Base-by-base conservation (phyloP, 2,113 vertebrate species). In the Fregetta grallaria region DNA sequence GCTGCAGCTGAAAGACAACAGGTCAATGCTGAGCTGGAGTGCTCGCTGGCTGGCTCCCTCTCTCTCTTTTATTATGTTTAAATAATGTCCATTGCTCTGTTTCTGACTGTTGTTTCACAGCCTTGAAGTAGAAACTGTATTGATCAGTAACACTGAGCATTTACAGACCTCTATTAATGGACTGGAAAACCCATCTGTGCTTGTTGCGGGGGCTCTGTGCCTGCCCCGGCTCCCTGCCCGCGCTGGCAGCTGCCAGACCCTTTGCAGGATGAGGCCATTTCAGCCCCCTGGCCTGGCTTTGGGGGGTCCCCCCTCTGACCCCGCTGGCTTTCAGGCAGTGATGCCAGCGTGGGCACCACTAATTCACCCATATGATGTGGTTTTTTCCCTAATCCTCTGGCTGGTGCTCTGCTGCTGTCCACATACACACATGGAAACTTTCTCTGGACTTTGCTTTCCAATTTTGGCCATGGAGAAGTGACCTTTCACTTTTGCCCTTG, bases 271-370 rank as follows among this genome's bases (percentile, higher is more conserved):
- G 53, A 38, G 55, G n/a, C 49, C 4, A 2, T 15, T 44, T 0
- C 22, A 38, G 27, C 3, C 32, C 42, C 44, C 7, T 0, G 4
- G 13, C 7, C 32, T 19, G 30, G 21, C 10, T 44, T 13, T n/a
- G 34, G 26, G 40, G n/a, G 32, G n/a, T 14, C 4, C 26, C 23
- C 15, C 6, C 30, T 17, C 20, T 0, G 5, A 18, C 26, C 61
- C 61, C 16, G 0, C 4, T 2, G 44, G 11, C 52, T 14, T 63
- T 10, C 36, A 4, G 30, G 30, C 0, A 1, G 7, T 0, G 29
- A 16, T 34, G 13, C 16, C 8, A 1, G 38, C 45, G 19, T 10
- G 18, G 45, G 27, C 74, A 67, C 30, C 50, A 8, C 19, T 2
- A 2, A 7, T 10, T 34, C 65, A 14, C 16, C 63, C 59, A 0